Base-by-base conservation (phyloP, 2,888 invertebrate genomes). In the Zonitis immaculata region DNA sequence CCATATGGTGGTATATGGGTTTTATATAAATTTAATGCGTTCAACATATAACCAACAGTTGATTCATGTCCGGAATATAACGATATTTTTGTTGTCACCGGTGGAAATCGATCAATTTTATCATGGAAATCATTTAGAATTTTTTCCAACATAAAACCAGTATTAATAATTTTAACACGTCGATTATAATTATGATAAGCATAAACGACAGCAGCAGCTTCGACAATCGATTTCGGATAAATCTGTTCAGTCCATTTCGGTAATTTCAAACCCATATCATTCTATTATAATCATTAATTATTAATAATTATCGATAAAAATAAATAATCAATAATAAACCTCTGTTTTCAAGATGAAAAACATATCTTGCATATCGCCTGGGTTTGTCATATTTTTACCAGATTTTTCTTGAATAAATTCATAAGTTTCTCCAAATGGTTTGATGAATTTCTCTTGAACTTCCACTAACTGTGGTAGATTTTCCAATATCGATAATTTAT, bases 241-340 rank as follows among this genome's bases (percentile, higher is more conserved):
- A 77, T 65, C 6, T 64, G 59, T 6, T 61, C 48, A 0, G 76
- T 69, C 78, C 78, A 79, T 6, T 64, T 56, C 0, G 78, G 78
- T 9, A 78, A 60, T 2, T 66, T 52, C 11, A 75, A 53, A 48
- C 70, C 68, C 62, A 71, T 54, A 2, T 66, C 67, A 39, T 55
- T 54, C 67, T 66, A 53, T 48, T 54, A 60, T 8, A 46, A 6
- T 30, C 42, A 42, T 43, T 28, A 39, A 44, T 26, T 20, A 27
- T 25, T 16, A 25, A 22, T 30, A 11, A 14, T 30, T n/a, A 25
- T 3, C 9, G 12, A 44, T 30, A 8, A 11, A 16, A 5, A 42
- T 35, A 1, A 3, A 12, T 18, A n/a, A n/a, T 22, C 18, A 22
- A 9, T 11, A 9, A 52, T 7, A 3, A 42, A 65, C 64, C 57